Evolutionary conservation across 2,888 invertebrate species (phyloP), one percentile per base, ranked within the genome.

Genomic region (Tineola bisselliella): DNA sequence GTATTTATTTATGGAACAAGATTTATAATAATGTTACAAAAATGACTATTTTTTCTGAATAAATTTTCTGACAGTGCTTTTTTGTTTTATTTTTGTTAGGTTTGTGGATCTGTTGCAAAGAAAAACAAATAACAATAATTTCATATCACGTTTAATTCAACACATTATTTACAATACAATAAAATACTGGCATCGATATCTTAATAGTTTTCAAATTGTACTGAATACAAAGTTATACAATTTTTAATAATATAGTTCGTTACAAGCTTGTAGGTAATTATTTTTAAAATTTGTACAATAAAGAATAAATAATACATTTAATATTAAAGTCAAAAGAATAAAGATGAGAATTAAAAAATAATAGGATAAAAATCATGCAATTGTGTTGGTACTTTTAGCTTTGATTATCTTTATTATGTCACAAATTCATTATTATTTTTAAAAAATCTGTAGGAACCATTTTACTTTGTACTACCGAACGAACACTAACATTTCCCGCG

Each of bases 141-240:
- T 54, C 54, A 58, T 30, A 48, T 44, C 48, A 59, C 44, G n/a
- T 76, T 83, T 83, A 84, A 79, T 83, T 71, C 80, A 84, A 84
- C 81, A 79, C 73, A 81, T 79, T 79, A 70, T 79, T 84, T 84
- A 86, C 84, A 84, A 74, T 84, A 86, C 84, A 84, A 74, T 84
- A 79, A 79, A 86, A 86, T 86, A 86, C 86, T 86, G 86, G 84
- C 83, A 80, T 82, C 78, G 73, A 82, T 59, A 15, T 57, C 30
- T 54, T 61, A 38, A 38, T 60, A 31, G 11, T 54, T 62, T 44
- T 60, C 15, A n/a, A 44, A 62, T 62, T 62, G 62, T 62, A 62
- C 60, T 62, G 57, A 62, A 44, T 44, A 52, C 6, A 25, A 6
- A 25, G 44, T 44, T 61, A 58, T 30, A 10, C 12, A n/a, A 48